phyloP scores from a whole-genome alignment of 2,888 invertebrate genomes.

The Petrolisthes manimaculis region DNA sequence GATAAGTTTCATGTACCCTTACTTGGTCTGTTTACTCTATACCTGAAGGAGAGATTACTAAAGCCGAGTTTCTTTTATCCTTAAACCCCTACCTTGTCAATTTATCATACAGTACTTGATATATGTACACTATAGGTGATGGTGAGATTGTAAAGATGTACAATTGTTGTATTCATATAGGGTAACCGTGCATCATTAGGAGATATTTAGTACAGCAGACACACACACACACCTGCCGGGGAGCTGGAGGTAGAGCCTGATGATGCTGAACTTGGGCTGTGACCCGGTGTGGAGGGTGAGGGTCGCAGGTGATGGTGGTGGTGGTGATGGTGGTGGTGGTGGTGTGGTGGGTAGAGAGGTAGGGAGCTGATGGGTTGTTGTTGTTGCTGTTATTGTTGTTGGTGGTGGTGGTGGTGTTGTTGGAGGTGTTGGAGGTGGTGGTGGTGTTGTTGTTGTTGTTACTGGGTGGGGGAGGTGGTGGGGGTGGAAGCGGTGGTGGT shows the following conservation, averaged over 20 bases:
- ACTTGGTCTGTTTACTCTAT: too few species aligned
- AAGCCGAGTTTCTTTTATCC: too few species aligned
- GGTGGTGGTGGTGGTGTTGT: conserved; percentile 56
- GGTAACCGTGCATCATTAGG: too few species aligned
- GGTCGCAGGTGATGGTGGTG: conserved; percentile 56
- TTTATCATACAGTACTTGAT: too few species aligned
- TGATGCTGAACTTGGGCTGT: conserved; percentile 57
- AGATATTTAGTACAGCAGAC: too few species aligned
- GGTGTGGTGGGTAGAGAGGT: conserved; percentile 56
- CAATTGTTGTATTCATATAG: too few species aligned
- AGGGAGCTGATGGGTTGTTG: conserved; percentile 33
- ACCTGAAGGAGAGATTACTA: too few species aligned
- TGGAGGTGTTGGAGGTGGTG: conserved; percentile 58
- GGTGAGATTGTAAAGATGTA: too few species aligned
- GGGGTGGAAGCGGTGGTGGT: conserved; percentile 38
- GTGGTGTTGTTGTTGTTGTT: conserved; percentile 59
- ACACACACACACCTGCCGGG: conserved; percentile 21
- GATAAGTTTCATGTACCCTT: too few species aligned
- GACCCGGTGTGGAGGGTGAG: conserved; percentile 48
- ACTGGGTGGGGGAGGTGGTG: conserved; percentile 51
- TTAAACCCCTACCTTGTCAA: too few species aligned
- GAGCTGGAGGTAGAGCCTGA: conserved; percentile 61
- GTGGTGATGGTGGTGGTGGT: conserved; percentile 59
- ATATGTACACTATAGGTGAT: too few species aligned
- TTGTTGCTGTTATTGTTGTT: conserved; percentile 57